Base-by-base conservation (phyloP, 1,140 invertebrate genomes). In the Sweltsa coloradensis region DNA sequence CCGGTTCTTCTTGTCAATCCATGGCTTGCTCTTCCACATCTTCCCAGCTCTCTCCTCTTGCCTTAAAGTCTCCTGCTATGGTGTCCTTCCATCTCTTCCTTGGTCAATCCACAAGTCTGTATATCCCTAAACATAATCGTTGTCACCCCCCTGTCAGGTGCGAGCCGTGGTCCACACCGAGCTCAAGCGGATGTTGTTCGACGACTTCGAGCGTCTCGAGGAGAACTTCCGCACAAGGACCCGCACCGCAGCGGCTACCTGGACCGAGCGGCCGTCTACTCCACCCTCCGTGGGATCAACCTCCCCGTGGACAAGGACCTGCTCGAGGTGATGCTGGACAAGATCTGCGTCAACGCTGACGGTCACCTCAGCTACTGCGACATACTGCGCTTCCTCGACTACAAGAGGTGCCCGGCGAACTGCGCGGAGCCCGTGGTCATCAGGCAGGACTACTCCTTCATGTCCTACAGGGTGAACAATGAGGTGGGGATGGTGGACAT, bases 171-270 rank as follows among this genome's bases (percentile, higher is more conserved):
- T 81, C 1, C 79, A 85, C 39, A 71, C 74, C 25, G 78, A 81
- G 48, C 51, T 87, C 22, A 74, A 75, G n/a, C 71, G 79, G 2
- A 65, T 68, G 3, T 55, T 85, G 1, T 86, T 81, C 78, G 72
- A 81, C 53, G 76, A 80, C 41, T 64, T 78, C 5, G 73, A 74
- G 5, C 68, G 81, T 3, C 55, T 87, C 0, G 61, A 67, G 29
- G 81, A 84, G 56, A 74, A 77, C 47, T 68, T 88, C 24, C 52
- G 24, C 73, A 79, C 52, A 69, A 73, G 7, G 83, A 86, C 57
- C 67, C 70, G 24, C 47, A 60, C 0, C 69, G 65, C 50, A 66
- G 60, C 7, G 79, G 79, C 29, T 71, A 66, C 27, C 56, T 87
- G 13, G 45, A 64, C 0, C 64, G 65, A 16, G 55, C 71, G 5